phyloP scores from a whole-genome alignment of 2,888 invertebrate species.

The Neocrepidodera transversa region DNA sequence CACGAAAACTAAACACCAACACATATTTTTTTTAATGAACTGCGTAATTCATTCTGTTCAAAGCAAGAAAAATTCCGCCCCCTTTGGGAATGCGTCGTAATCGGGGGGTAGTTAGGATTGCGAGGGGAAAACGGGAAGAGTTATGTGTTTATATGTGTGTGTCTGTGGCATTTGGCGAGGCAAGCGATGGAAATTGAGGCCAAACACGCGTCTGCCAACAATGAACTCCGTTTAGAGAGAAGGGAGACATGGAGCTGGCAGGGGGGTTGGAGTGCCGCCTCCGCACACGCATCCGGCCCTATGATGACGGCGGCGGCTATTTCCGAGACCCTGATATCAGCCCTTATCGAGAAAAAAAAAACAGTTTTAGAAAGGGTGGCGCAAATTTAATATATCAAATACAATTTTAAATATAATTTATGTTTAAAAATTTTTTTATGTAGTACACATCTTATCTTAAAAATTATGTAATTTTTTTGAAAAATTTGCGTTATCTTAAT shows the following conservation, averaged over 20 bases:
- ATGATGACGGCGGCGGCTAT: conserved; percentile 1
- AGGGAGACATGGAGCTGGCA: background rate
- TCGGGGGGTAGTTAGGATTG: background rate
- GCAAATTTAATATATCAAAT: background rate
- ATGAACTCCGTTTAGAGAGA: conserved; percentile 14
- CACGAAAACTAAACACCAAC: too few relatives aligned
- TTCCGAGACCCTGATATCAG: background rate
- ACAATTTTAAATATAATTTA: too few relatives aligned
- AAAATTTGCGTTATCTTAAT: too few relatives aligned
- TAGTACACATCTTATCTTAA: too few relatives aligned
- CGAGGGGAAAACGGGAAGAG: background rate
- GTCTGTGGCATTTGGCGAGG: conserved; percentile 16
- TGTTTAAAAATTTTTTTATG: too few relatives aligned
- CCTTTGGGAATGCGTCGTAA: background rate
- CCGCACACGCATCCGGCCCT: conserved; percentile 13
- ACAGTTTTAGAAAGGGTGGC: background rate
- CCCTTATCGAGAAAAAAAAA: too few relatives aligned
- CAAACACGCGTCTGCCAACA: conserved; percentile 29
- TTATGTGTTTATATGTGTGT: background rate
- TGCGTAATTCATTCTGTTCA: background rate
- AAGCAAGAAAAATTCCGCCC: background rate
- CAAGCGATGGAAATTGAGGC: conserved; percentile 13
- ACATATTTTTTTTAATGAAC: too few relatives aligned
- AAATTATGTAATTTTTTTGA: too few relatives aligned
- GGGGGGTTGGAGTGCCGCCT: conserved; percentile 5